Conservation (phyloP, 64 coral and sea anemone species). For the Stichodactyla helianthus region DNA sequence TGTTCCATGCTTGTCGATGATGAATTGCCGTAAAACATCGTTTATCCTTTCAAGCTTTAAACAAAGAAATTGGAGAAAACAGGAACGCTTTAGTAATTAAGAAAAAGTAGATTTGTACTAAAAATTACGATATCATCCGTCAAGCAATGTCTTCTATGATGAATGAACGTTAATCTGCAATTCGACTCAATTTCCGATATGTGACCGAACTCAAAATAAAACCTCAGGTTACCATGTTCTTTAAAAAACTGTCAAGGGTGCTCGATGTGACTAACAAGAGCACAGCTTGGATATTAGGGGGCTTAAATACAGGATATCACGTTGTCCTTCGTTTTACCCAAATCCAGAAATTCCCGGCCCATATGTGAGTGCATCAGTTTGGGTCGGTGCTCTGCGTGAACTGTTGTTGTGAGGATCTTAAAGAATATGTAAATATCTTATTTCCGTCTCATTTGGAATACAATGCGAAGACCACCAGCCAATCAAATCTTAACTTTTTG, state of each 20-base stretch:
- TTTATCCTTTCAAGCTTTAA: conserved; percentile 35
- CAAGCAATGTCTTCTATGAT: background rate
- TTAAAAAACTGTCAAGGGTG: background rate
- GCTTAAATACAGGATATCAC: background rate
- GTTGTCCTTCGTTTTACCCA: background rate
- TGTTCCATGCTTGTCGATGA: conserved; percentile 45
- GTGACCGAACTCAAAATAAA: background rate
- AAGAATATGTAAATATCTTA: conserved; percentile 22
- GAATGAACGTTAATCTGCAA: conserved; percentile 1
- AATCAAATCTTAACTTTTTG: background rate
- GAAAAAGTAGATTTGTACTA: background rate
- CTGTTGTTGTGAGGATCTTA: conserved; percentile 23
- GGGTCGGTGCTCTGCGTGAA: background rate
- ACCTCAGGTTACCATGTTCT: conserved; percentile 1
- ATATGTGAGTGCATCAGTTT: conserved; percentile 7
- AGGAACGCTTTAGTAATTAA: conserved; percentile 5
- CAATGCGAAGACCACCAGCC: background rate
- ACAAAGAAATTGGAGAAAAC: background rate
- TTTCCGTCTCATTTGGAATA: conserved; percentile 21
- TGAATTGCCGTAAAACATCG: conserved; percentile 18
- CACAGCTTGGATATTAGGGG: background rate
- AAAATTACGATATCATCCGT: background rate
- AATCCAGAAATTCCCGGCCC: background rate
- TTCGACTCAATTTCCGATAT: conserved; percentile 6
- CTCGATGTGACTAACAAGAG: background rate